These are phyloP conservation scores for Limnephilus lunatus DNA, from an alignment of 2,888 invertebrate species.

Conservation along the genomic window DNA sequence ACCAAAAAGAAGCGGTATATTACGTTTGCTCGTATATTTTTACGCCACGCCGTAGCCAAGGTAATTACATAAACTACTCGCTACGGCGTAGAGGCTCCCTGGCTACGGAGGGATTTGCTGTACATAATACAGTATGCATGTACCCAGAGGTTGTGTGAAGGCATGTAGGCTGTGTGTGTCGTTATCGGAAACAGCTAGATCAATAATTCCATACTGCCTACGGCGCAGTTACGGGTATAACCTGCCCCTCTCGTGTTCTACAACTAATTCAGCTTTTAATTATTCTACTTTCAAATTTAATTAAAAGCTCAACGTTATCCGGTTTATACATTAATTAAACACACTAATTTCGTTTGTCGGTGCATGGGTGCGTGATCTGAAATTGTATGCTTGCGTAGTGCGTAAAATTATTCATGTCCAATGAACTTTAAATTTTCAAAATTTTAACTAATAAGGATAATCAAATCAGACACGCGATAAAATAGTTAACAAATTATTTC, in stretches of 20 bases:
- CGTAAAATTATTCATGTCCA: no score
- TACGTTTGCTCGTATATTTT: not conserved
- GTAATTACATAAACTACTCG: conserved; percentile 25
- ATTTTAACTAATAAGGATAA: no score
- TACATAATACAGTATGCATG: not conserved
- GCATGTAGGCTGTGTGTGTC: not conserved
- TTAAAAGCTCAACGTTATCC: not conserved
- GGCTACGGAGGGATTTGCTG: not conserved
- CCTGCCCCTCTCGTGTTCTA: not conserved
- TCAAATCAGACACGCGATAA: no score
- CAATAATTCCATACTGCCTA: not conserved
- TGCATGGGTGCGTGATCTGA: no score
- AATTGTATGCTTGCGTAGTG: no score
- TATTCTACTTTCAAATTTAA: not conserved
- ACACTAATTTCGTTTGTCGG: no score
- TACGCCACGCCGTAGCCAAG: not conserved
- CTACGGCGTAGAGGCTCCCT: not conserved
- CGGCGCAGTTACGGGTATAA: not conserved
- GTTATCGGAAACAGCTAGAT: conserved; percentile 24
- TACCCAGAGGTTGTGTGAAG: not conserved
- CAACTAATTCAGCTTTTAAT: not conserved
- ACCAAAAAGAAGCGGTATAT: not conserved
- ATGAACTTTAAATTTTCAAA: no score
- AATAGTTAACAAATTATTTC: no score
- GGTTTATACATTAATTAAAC: not conserved